Evolutionary conservation across 2,113 vertebrate genomes (phyloP).

Genomic region (Silurus meridionalis): DNA sequence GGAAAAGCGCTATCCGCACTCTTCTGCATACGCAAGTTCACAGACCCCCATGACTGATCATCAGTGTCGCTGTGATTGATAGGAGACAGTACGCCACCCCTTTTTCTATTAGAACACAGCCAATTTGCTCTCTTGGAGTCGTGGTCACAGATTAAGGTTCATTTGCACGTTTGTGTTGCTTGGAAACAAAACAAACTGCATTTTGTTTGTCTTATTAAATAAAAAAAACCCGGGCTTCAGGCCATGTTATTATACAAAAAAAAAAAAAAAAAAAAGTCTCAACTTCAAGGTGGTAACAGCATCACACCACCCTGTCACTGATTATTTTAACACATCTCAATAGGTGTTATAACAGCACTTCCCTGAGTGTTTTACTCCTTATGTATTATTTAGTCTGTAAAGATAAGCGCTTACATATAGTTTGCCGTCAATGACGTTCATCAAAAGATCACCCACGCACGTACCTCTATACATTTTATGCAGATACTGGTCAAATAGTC

Average conservation of each 20-base stretch:
- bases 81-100: neutral
- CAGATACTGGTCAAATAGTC: neutral
- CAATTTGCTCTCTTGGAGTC: neutral
- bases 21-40: neutral
- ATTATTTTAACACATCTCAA: constrained; percentile 15
- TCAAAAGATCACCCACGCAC: neutral
- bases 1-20: neutral
- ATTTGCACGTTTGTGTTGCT: neutral
- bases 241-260: neutral
- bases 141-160: neutral
- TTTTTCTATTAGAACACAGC: neutral
- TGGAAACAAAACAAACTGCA: neutral
- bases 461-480: neutral
- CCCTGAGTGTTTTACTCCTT: constrained; percentile 2
- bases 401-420: neutral
- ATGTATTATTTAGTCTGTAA: neutral
- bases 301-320: constrained; percentile 5
- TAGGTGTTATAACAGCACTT: constrained; percentile 9
- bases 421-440: neutral
- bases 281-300: neutral
- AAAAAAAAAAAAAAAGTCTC: too few relatives aligned
- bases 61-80: neutral
- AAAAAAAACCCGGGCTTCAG: neutral
- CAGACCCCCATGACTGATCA: neutral
- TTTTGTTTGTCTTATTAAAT: neutral